Percentiles rank a stretch among this genome's conserved stretches.
Evolutionary conservation across 1,140 invertebrate genomes (phyloP).

Genomic region (Philotrypesis tridentata): DNA sequence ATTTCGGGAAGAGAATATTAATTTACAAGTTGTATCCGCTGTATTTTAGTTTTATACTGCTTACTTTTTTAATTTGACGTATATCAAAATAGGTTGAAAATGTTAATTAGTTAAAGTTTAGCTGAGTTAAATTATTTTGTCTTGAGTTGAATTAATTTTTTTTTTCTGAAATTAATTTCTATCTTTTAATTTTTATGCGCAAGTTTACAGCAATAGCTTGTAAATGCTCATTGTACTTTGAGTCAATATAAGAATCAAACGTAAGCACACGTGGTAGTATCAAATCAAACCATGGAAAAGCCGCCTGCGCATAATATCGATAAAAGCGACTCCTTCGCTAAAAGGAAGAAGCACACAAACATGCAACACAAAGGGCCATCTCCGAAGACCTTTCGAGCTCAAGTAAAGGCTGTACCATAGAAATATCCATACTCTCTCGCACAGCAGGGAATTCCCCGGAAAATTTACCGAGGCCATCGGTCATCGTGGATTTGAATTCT

Average conservation of each 20-base stretch:
- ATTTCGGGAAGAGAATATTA: not conserved
- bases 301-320: not conserved
- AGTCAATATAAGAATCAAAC: not conserved
- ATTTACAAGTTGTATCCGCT: not conserved
- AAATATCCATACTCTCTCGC: not conserved
- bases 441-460: not conserved
- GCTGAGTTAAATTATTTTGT: no score
- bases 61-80: not conserved
- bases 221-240: not conserved
- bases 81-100: not conserved
- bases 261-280: not conserved
- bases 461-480: constrained; percentile 44
- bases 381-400: not conserved
- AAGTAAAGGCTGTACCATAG: no score
- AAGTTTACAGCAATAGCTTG: not conserved
- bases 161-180: no score
- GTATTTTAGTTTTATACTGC: not conserved
- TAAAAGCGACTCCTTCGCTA: not conserved
- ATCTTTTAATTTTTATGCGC: no score
- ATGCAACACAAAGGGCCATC: not conserved
- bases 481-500: constrained; percentile 50
- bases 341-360: not conserved
- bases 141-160: no score
- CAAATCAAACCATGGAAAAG: not conserved
- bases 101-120: not conserved